These are phyloP conservation scores for Notolabrus celidotus DNA, from an alignment of 2,797 vertebrate genomes.

Conservation along the genomic window DNA sequence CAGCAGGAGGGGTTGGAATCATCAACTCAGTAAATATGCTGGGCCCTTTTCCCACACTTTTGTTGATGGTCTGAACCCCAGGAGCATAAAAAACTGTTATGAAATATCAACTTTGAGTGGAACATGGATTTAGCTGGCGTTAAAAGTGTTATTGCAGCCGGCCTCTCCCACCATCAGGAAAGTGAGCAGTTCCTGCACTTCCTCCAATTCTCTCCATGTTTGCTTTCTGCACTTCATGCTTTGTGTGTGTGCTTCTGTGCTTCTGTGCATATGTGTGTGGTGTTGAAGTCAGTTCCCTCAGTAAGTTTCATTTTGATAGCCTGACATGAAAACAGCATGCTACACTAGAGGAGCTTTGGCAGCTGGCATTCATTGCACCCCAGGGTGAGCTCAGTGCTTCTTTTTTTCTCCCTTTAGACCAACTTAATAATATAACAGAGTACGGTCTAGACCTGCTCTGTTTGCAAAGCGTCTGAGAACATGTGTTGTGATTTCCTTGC, in stretches of 20 bases:
- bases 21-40: too few species aligned
- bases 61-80: too few species aligned
- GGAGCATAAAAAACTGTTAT: not conserved
- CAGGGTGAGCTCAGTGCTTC: slow-evolving; percentile 39
- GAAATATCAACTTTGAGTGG: not conserved
- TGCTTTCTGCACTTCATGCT: slow-evolving; percentile 47
- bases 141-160: not conserved
- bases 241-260: slow-evolving; percentile 8
- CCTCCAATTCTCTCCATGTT: slow-evolving; percentile 65
- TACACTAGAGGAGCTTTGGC: slow-evolving; percentile 41
- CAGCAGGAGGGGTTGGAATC: too few species aligned
- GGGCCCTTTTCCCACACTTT: too few species aligned
- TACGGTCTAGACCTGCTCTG: too few species aligned
- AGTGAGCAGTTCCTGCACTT: slow-evolving; percentile 43
- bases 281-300: not conserved
- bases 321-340: slow-evolving; percentile 11
- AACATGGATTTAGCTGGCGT: not conserved
- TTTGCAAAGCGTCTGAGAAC: too few species aligned
- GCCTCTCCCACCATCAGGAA: slow-evolving; percentile 36
- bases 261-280: not conserved
- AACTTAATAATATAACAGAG: too few species aligned
- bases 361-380: not conserved
- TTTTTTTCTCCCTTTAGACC: not conserved
- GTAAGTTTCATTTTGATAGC: slow-evolving; percentile 6
- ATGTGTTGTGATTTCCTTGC: too few species aligned